Percentiles rank a stretch among this genome's conserved stretches.
phyloP scores from a whole-genome alignment of 2,797 vertebrate genomes.

The Erethizon dorsatum region DNA sequence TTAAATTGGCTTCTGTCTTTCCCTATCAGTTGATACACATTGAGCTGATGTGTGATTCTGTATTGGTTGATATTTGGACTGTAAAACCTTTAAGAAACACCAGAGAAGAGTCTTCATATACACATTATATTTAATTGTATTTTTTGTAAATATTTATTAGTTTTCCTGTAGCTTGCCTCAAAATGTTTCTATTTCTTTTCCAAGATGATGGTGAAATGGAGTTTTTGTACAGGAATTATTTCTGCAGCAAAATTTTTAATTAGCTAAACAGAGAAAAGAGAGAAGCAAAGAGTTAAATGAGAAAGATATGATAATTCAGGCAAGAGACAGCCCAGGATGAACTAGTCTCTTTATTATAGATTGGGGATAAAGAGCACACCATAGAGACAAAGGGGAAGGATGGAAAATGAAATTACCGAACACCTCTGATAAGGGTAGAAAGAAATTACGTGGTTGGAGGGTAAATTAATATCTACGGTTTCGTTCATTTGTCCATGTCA shows the following conservation, averaged over 20 bases:
- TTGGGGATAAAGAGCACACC: neutral
- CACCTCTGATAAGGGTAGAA: neutral
- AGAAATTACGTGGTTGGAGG: neutral
- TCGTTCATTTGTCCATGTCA: neutral
- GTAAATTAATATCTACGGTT: constrained; percentile 23
- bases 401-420: constrained; percentile 4
- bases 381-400: neutral
- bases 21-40: neutral
- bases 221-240: neutral
- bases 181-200: constrained; percentile 12
- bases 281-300: constrained; percentile 10
- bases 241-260: constrained; percentile 34
- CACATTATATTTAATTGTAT: neutral
- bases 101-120: neutral
- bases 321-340: neutral
- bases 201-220: neutral
- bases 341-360: neutral
- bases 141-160: constrained; percentile 13
- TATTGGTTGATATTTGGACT: neutral
- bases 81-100: neutral
- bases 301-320: neutral
- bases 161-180: constrained; percentile 15
- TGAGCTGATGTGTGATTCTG: neutral
- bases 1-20: constrained; percentile 26
- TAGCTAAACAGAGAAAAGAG: neutral